Conservation (phyloP, 2,797 vertebrate genomes). For the Neosalanx taihuensis region DNA sequence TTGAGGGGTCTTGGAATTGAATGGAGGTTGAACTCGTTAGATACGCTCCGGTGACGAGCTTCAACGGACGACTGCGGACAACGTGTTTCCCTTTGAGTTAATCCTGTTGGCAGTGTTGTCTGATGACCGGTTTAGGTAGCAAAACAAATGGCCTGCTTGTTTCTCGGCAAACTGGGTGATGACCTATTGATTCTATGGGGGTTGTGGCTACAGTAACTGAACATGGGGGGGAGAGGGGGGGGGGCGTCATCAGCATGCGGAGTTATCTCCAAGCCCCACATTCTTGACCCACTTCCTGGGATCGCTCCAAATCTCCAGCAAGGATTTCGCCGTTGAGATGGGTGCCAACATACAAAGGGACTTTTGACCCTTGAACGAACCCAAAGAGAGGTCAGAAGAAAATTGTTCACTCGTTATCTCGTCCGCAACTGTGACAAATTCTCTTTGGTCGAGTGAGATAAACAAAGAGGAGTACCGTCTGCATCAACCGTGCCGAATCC, state of each 20-base stretch:
- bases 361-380: slow-evolving; percentile 32
- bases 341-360: not conserved
- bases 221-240: not conserved
- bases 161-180: not conserved
- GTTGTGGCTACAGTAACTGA: not conserved
- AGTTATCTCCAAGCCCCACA: not conserved
- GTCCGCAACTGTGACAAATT: not conserved
- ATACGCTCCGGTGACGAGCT: not conserved
- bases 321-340: slow-evolving; percentile 5
- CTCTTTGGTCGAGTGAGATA: not conserved
- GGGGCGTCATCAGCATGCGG: not conserved
- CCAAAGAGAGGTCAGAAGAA: not conserved
- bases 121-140: not conserved
- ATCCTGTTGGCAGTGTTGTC: not conserved
- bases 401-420: not conserved
- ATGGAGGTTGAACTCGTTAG: not conserved
- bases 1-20: not conserved
- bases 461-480: not conserved
- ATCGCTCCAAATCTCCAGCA: slow-evolving; percentile 40
- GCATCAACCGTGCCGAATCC: not conserved
- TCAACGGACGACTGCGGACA: slow-evolving; percentile 6
- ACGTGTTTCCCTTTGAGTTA: slow-evolving; percentile 5
- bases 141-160: slow-evolving; percentile 3
- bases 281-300: slow-evolving; percentile 38
- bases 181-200: not conserved